These are phyloP conservation scores for Phaetusa simplex DNA, from an alignment of 2,113 vertebrate species.

Conservation along the genomic window DNA sequence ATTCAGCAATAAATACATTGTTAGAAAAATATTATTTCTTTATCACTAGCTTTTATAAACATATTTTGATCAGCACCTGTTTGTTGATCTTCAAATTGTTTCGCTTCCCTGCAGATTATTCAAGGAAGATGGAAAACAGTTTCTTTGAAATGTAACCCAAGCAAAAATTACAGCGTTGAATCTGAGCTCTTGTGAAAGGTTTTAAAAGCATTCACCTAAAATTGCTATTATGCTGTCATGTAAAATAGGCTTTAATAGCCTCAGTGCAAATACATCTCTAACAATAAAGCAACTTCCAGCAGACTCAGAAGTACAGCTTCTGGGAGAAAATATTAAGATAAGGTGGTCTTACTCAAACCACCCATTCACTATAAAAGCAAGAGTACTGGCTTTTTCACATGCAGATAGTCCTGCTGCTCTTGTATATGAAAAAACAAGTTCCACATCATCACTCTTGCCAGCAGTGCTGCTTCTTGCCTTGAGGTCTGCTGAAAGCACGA, in stretches of 20 bases:
- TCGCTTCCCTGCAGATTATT: background rate
- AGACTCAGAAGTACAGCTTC: background rate
- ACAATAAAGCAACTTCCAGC: background rate
- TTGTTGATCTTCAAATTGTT: background rate
- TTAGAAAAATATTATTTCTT: background rate
- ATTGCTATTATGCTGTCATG: background rate
- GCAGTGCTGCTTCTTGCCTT: background rate
- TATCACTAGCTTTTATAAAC: background rate
- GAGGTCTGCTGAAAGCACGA: background rate
- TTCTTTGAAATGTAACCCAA: background rate
- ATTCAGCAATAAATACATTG: background rate
- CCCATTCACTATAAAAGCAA: background rate
- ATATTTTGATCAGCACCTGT: background rate
- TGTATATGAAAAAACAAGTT: background rate
- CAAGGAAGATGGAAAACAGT: background rate
- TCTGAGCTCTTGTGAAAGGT: background rate
- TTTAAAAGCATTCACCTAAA: slow-evolving; percentile 6
- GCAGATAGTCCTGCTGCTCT: background rate
- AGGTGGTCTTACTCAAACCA: background rate
- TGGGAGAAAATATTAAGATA: background rate
- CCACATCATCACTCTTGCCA: background rate
- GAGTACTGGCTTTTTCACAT: background rate
- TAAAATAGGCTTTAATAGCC: background rate
- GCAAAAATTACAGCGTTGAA: background rate
- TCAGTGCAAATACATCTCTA: background rate